Evolutionary conservation across 2,888 invertebrate genomes (phyloP).

Genomic region (Gymnoscelis rufifasciata): DNA sequence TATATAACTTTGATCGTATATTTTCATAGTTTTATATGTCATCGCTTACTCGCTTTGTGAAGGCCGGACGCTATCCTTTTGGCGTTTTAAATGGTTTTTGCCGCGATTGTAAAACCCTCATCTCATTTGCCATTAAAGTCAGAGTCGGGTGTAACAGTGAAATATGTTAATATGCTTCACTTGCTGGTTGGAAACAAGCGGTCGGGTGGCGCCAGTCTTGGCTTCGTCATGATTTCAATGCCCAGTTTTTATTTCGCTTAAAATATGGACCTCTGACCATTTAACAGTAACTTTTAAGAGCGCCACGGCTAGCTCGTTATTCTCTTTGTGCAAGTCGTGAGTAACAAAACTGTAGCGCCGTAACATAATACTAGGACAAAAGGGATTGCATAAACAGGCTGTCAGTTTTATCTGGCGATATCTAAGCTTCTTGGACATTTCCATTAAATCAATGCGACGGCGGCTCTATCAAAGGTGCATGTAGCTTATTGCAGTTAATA

Average conservation of each 20-base stretch:
- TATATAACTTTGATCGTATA: constrained; percentile 34
- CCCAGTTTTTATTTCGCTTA: constrained; percentile 61
- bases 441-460: constrained; percentile 7
- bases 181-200: constrained; percentile 44
- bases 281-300: constrained; percentile 57
- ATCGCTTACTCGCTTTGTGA: constrained; percentile 27
- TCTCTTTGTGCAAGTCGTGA: constrained; percentile 18
- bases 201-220: constrained; percentile 63
- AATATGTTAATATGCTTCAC: constrained; percentile 64
- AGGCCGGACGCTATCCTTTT: constrained; percentile 28
- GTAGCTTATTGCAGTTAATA: constrained; percentile 44
- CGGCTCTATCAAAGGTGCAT: constrained; percentile 32
- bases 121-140: constrained; percentile 53
- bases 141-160: constrained; percentile 56
- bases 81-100: constrained; percentile 43
- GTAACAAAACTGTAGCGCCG: neutral
- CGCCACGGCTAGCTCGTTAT: constrained; percentile 39
- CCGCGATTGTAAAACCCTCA: constrained; percentile 30
- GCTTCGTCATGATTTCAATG: constrained; percentile 47
- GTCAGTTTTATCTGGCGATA: constrained; percentile 1
- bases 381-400: constrained; percentile 32
- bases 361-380: constrained; percentile 5
- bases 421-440: constrained; percentile 1
- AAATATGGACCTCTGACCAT: constrained; percentile 48
- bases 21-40: constrained; percentile 36